Base-by-base conservation (phyloP, 1,140 invertebrate genomes). In the Drosophila equinoxialis region DNA sequence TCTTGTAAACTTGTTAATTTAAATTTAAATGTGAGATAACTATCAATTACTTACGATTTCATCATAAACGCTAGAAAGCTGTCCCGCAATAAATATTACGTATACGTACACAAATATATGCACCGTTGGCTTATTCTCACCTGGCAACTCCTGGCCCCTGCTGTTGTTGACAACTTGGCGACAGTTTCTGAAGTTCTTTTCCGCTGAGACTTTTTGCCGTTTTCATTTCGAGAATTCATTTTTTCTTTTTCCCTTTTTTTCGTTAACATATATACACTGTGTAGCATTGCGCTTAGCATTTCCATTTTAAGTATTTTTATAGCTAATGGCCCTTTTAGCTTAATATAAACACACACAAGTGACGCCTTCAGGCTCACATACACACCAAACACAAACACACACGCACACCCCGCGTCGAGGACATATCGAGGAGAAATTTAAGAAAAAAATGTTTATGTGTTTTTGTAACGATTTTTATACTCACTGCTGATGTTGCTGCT, bases 271-370 rank as follows among this genome's bases (percentile, higher is more conserved):
- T 74, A 74, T 64, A 55, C 73, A 69, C 79, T 70, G 61, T 65
- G 63, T 71, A 73, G 83, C 84, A 71, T 57, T 86, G 83, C 69
- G 83, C 76, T 79, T 71, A 51, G 45, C 45, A 86, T 86, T 86
- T 83, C 69, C 83, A 83, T 87, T 77, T 86, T 87, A 87, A 86
- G 83, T 86, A 86, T 86, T 86, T 86, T 86, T 87, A 87, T 86
- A 87, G 83, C 83, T 86, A 86, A 86, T 86, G 83, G 83, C 76
- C 69, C 83, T 86, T 86, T 86, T 87, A 82, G 85, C 82, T 87
- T 83, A 87, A 86, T 82, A 75, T 79, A 72, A 87, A 87, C 83
- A 87, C 71, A 82, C 79, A 82, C 74, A 73, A 77, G 74, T 77
- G 74, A 77, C 42, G 74, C 74, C 60, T 61, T 59, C 45, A 55